A percentile compares a stretch with the other conserved stretches of the same genome.
Conservation (phyloP, 1,140 invertebrate species). For the Acyrthosiphon pisum region DNA sequence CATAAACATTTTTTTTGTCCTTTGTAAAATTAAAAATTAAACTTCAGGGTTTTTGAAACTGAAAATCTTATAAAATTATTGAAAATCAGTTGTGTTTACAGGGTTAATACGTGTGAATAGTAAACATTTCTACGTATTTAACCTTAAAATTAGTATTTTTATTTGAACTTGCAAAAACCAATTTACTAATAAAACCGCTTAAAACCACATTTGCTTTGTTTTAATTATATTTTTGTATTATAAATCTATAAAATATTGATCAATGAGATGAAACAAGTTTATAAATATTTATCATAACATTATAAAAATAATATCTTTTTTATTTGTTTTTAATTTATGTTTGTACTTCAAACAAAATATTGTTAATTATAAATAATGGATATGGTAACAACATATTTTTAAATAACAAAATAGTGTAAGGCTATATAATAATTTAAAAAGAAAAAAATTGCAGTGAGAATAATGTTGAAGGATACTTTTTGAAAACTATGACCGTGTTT, state of each 20-base stretch:
- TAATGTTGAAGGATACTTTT: background rate
- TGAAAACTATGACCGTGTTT: background rate
- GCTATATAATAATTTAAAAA: background rate
- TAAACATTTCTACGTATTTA: background rate
- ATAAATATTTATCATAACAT: conserved; percentile 1
- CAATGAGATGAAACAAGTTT: background rate
- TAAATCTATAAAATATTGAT: background rate
- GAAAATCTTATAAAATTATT: conserved; percentile 26
- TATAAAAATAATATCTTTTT: background rate
- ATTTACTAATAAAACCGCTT: conserved; percentile 19
- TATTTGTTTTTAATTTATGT: background rate
- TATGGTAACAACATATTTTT: background rate
- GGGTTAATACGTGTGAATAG: conserved; percentile 45
- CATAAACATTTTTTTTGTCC: background rate
- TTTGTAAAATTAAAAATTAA: background rate
- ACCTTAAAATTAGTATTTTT: conserved; percentile 37
- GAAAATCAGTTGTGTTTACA: conserved; percentile 41
- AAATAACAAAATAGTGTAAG: background rate
- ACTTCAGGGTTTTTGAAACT: conserved; percentile 16
- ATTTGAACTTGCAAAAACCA: background rate
- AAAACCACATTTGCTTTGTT: background rate
- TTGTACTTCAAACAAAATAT: background rate
- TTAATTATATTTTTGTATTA: conserved; percentile 28
- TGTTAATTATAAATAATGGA: background rate
- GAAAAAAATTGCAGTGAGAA: background rate